Percentiles rank a stretch among this genome's conserved stretches.
These are phyloP conservation scores for Drosophila varians DNA, from an alignment of 1,140 invertebrate species.

Conservation along the genomic window DNA sequence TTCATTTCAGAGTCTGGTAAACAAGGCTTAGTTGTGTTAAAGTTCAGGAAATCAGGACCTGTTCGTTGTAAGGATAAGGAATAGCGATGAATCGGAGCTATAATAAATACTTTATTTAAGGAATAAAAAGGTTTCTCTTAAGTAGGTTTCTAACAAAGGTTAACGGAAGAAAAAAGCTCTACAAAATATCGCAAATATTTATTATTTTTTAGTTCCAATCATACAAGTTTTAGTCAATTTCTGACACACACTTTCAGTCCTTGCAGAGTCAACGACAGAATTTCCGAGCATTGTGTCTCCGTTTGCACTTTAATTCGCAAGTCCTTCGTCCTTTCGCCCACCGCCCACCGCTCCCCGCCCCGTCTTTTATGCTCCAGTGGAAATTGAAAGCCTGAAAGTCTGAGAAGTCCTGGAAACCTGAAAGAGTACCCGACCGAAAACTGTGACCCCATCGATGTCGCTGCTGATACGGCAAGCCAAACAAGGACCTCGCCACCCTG, in stretches of 20 bases:
- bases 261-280: constrained; percentile 1
- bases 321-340: background rate
- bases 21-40: constrained; percentile 3
- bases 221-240: too few relatives aligned
- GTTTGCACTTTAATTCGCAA: background rate
- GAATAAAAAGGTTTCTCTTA: too few relatives aligned
- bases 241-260: constrained; percentile 2
- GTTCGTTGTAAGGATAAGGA: too few relatives aligned
- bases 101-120: too few relatives aligned
- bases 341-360: too few relatives aligned
- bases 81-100: too few relatives aligned
- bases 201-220: too few relatives aligned
- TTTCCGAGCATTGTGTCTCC: background rate
- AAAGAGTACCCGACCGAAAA: constrained; percentile 14
- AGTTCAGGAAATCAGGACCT: background rate
- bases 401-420: constrained; percentile 4
- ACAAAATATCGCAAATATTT: too few relatives aligned
- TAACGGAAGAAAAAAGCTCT: too few relatives aligned
- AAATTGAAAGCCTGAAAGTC: constrained; percentile 17
- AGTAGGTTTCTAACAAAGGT: too few relatives aligned
- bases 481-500: constrained; percentile 18
- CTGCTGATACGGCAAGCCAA: constrained; percentile 20
- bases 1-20: background rate
- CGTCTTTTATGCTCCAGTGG: background rate
- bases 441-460: constrained; percentile 28